Conservation (phyloP, 2,888 invertebrate species). For the Cheilosia soror region DNA sequence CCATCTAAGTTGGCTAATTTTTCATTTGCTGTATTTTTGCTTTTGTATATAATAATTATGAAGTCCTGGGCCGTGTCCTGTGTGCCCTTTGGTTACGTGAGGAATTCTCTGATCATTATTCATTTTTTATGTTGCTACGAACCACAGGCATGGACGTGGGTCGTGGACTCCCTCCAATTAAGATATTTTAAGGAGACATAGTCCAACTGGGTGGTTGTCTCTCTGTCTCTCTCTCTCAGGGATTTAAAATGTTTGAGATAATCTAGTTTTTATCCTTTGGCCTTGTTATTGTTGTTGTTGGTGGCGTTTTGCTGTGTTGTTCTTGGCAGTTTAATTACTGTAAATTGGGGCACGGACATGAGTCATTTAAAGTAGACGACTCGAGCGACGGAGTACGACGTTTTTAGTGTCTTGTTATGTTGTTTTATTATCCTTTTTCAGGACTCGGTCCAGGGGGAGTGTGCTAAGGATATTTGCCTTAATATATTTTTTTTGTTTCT, state of each 20-base stretch:
- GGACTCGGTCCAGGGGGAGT: neutral
- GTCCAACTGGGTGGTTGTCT: conserved; percentile 20
- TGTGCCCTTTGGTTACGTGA: conserved; percentile 57
- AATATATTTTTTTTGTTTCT: conserved; percentile 12
- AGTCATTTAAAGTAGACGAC: conserved; percentile 64
- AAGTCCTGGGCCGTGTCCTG: conserved; percentile 53
- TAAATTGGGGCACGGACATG: conserved; percentile 73
- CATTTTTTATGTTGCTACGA: conserved; percentile 62
- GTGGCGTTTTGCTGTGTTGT: conserved; percentile 41
- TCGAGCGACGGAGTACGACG: conserved; percentile 47
- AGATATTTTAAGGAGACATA: conserved; percentile 42
- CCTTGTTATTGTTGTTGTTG: conserved; percentile 52
- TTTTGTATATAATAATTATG: conserved; percentile 55
- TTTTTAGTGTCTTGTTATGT: conserved; percentile 72
- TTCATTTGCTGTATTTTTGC: conserved; percentile 58
- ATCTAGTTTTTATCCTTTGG: conserved; percentile 71
- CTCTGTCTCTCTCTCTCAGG: neutral
- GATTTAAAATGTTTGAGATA: conserved; percentile 59
- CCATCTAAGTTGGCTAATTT: conserved; percentile 43
- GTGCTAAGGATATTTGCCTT: neutral
- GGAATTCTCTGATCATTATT: conserved; percentile 71
- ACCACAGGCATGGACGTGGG: conserved; percentile 54
- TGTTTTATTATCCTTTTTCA: conserved; percentile 63
- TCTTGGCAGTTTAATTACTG: conserved; percentile 74
- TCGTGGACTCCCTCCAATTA: conserved; percentile 41